Evolutionary conservation across 2,797 vertebrate species (phyloP), one percentile per base, ranked within the genome.

Genomic region (Balearica regulorum): DNA sequence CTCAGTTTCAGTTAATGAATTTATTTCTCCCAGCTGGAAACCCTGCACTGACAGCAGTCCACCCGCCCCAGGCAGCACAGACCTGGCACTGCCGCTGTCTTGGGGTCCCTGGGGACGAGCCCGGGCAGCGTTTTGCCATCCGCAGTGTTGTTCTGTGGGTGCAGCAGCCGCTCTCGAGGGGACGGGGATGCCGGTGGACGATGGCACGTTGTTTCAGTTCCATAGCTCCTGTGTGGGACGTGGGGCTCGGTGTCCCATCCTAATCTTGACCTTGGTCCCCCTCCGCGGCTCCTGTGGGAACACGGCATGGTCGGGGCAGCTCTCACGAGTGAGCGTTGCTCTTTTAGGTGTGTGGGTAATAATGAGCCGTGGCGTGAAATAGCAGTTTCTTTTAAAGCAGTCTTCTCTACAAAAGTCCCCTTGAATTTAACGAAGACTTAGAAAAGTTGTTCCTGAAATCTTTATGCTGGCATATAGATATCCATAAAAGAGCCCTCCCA

Each of bases 361-460:
- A 49, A 58, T 0, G 4, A 94, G 54, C 69, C 4, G 2, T 0
- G 6, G 2, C 31, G 66, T 51, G 70, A 84, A 84, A 44, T 4
- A 55, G 53, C 65, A 33, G 37, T 54, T 89, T 73, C 55, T 90
- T 93, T 69, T 46, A 46, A 85, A 87, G 64, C 26, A 49, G 11
- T 84, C 58, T 91, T 72, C 29, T 84, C n/a, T 46, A 55, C 26
- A 31, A 20, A 95, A 90, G 46, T 43, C 51, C 55, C 31, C 60
- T 66, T 89, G 87, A 94, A 83, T 93, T 90, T 90, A 90, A 90
- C 90, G 68, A 80, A 95, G 91, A 81, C 80, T 83, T 95, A 61
- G 84, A 62, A 87, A 75, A 87, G 87, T 73, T 91, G 82, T 31
- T 83, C 51, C 87, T 77, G 75, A 83, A 70, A 70, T 94, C 85